Evolutionary conservation across 2,113 vertebrate species (phyloP).

Genomic region (Burhinus bistriatus): DNA sequence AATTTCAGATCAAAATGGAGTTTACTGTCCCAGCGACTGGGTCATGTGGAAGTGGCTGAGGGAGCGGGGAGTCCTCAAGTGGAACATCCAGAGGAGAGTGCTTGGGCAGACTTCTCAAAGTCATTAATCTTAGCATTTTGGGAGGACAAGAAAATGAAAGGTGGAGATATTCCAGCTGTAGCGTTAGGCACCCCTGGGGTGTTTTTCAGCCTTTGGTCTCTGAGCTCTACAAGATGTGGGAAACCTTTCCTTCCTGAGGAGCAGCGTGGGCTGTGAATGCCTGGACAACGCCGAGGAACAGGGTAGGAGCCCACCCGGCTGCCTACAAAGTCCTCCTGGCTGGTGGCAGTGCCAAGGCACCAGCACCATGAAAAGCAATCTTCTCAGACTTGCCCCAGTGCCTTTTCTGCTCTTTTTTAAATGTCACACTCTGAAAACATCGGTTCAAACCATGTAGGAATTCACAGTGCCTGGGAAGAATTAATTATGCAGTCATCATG

Average conservation of each 20-base stretch:
- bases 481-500: not conserved
- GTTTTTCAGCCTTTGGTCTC: not conserved
- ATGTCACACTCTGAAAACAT: not conserved
- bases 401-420: not conserved
- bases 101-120: not conserved
- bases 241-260: not conserved
- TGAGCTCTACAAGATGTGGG: not conserved
- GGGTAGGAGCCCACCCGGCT: not conserved
- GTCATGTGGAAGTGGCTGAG: not conserved
- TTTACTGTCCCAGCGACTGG: not conserved
- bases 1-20: not conserved
- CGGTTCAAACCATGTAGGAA: not conserved
- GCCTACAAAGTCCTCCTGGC: not conserved
- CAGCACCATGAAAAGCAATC: not conserved
- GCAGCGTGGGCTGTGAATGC: accelerated
- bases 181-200: too few relatives aligned
- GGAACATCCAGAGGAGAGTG: not conserved
- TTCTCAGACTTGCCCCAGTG: not conserved
- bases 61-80: not conserved
- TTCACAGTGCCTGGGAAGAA: not conserved
- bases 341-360: not conserved
- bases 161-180: not conserved
- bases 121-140: not conserved
- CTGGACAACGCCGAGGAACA: not conserved
- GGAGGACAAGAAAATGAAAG: not conserved